Evolutionary conservation across 2,113 vertebrate species (phyloP), one percentile per base, ranked within the genome.

Genomic region (Microtus richardsoni): DNA sequence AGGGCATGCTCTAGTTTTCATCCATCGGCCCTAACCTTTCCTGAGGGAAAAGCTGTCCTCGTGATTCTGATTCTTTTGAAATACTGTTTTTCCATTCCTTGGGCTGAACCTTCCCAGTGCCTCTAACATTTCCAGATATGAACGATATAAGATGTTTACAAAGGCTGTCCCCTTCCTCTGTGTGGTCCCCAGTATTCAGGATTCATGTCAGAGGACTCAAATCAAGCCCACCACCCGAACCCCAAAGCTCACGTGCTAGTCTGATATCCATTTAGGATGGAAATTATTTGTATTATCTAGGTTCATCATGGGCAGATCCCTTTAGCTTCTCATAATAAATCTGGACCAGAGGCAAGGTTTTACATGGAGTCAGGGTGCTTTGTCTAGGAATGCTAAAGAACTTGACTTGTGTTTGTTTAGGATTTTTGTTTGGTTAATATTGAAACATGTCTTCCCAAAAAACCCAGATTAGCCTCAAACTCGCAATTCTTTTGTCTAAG

Each of bases 11-110:
- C 89, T 82, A 11, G 44, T 62, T 70, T 88, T 84, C 64, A 66
- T n/a, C 71, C 80, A 49, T 41, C 5, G 78, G 62, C 2, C 64
- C n/a, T 66, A 44, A 66, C 36, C 26, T n/a, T 89, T 94, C 41
- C 62, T 4, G 0, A 21, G 75, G 68, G 13, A 62, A 94, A 60
- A 85, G 75, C 14, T 0, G 3, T 82, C 41, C 52, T 77, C 52
- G 78, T 60, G 79, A 83, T 77, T 11, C 41, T 92, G 58, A 77
- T 64, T 77, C 30, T 97, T 89, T 19, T 52, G 16, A 82, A 41
- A 11, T 64, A 94, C 64, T 83, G 2, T 24, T 95, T 93, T 93
- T 71, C 71, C 30, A 58, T 86, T 70, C 41, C 73, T 91, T 7
- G 1, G 49, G 39, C 66, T 64, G 66, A 68, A 70, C 66, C 47